Percentiles rank a stretch among this genome's conserved stretches.
Conservation (phyloP, 2,888 invertebrate genomes). For the Melieria picta region DNA sequence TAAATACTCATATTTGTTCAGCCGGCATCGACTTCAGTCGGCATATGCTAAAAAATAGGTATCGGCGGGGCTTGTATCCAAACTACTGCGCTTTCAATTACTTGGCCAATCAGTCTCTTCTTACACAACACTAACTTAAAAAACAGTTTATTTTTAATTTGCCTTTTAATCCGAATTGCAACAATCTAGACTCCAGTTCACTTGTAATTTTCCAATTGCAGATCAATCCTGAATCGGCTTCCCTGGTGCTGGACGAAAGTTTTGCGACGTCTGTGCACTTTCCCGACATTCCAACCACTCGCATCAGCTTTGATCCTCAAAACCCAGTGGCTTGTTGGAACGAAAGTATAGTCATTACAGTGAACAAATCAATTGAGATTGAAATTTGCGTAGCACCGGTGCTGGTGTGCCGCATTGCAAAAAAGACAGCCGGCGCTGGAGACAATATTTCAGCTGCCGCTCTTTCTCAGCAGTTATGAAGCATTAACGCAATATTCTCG, state of each 20-base stretch:
- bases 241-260: slow-evolving; percentile 82
- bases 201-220: slow-evolving; percentile 35
- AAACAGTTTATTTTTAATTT: not conserved
- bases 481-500: not conserved
- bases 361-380: slow-evolving; percentile 48
- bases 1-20: no score
- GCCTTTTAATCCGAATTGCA: not conserved
- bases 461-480: slow-evolving; percentile 73
- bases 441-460: slow-evolving; percentile 91
- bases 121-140: not conserved
- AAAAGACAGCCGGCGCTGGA: slow-evolving; percentile 86
- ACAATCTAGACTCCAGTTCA: no score
- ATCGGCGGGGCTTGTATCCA: no score
- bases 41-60: no score
- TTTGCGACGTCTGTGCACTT: slow-evolving; percentile 76
- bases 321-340: slow-evolving; percentile 86
- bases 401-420: slow-evolving; percentile 82
- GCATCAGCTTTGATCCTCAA: slow-evolving; percentile 74
- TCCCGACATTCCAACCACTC: slow-evolving; percentile 59
- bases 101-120: not conserved
- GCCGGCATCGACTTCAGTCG: no score
- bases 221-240: slow-evolving; percentile 63
- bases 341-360: slow-evolving; percentile 68
- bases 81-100: no score
- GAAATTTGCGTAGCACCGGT: slow-evolving; percentile 86